Conservation (phyloP, 2,113 vertebrate genomes). For the Leucoraja erinaceus region DNA sequence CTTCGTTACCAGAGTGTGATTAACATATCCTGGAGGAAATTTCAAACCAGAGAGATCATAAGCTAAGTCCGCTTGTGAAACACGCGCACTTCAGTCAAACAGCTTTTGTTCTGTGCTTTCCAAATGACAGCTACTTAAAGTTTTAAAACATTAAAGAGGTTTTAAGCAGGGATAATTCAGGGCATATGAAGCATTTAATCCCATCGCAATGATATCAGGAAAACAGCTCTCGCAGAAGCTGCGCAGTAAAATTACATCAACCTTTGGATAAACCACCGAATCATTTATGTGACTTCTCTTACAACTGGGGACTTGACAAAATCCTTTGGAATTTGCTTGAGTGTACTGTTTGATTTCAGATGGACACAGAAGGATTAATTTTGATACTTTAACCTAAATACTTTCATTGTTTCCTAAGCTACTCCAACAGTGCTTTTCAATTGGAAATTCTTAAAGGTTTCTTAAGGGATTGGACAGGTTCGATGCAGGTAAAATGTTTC, state of each 20-base stretch:
- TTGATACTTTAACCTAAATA: background rate
- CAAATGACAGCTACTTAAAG: background rate
- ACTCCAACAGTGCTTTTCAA: background rate
- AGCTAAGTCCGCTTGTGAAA: background rate
- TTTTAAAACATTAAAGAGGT: slow-evolving; percentile 8
- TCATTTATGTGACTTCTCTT: background rate
- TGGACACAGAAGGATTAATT: background rate
- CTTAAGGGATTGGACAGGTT: no score
- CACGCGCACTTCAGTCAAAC: background rate
- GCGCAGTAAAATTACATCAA: background rate
- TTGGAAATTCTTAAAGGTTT: no score
- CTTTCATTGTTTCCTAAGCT: background rate
- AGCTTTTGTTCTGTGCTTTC: background rate
- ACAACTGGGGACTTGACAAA: background rate
- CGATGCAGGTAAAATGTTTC: no score
- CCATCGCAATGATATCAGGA: background rate
- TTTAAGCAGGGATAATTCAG: slow-evolving; percentile 7
- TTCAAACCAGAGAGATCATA: background rate
- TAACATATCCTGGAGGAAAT: background rate
- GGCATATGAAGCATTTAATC: background rate
- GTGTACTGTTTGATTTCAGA: background rate
- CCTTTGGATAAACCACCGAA: background rate
- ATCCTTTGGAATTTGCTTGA: background rate
- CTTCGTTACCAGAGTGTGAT: background rate
- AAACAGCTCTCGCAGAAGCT: background rate